Evolutionary conservation across 1,140 invertebrate species (phyloP), one percentile per base, ranked within the genome.

Genomic region (Lepidurus packardi): DNA sequence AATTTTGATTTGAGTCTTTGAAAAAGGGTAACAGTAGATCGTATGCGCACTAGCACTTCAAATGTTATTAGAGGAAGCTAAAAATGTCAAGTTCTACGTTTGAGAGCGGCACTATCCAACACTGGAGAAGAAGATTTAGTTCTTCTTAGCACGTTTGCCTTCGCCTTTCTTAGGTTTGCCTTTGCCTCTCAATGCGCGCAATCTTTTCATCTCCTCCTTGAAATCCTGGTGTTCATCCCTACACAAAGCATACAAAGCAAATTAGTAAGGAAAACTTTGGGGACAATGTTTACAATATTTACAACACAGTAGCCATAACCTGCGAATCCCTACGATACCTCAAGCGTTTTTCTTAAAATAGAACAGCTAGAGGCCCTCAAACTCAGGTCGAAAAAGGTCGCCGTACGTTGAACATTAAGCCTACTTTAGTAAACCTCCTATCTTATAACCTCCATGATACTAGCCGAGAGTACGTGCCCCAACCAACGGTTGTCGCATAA

Each of bases 221-320:
- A 79, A 79, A 47, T 79, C 78, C 44, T 79, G 75, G 43, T 79
- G 78, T 77, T 79, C 78, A 74, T 79, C 78, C 53, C 78, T 79
- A 47, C 6, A 73, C 77, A 78, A 43, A 47, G 65, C 8, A 42
- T 43, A 77, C 45, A 47, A 13, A 25, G 7, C 42, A 13, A 73
- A 78, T 65, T 34, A 77, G 16, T 75, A 13, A 13, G 2, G 7
- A 21, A 9, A 7, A 65, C 7, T 13, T 65, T 11, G 16, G 21
- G 21, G 8, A 65, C 3, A 65, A 65, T n/a, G 1, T 65, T 21
- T 16, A 9, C 53, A 65, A 65, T 21, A 6, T 10, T 65, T 65
- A 13, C 0, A 65, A 65, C 53, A 21, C 53, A 65, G n/a, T 65
- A 65, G 53, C 13, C 8, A 9, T 65, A 9, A 13, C 53, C 53